A percentile compares a stretch with the other conserved stretches of the same genome.
phyloP scores from a whole-genome alignment of 2,113 vertebrate genomes.

The Alouatta palliata region DNA sequence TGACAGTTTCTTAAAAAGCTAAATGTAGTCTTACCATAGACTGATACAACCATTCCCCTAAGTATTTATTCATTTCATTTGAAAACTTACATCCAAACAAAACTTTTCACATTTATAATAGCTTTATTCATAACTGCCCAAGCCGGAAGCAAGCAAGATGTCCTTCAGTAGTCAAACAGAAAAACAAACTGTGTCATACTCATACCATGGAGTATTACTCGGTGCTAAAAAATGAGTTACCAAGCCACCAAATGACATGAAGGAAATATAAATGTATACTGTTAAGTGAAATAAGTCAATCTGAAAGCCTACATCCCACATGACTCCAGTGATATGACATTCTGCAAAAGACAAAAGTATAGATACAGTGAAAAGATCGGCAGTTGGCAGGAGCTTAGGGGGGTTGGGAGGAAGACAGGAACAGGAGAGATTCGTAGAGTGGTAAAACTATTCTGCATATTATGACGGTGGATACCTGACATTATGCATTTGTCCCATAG shows the following conservation, averaged over 20 bases:
- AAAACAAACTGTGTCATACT: not conserved
- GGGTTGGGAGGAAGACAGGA: not conserved
- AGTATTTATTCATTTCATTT: not conserved
- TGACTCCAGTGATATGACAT: not conserved
- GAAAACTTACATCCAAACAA: not conserved
- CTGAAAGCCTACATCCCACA: not conserved
- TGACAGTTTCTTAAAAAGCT: not conserved
- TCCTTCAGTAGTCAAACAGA: not conserved
- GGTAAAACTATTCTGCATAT: not conserved
- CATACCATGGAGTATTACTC: not conserved
- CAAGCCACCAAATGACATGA: not conserved
- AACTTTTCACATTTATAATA: not conserved
- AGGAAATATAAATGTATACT: not conserved
- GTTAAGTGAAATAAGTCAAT: not conserved
- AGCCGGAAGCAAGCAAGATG: not conserved
- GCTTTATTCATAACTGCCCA: not conserved
- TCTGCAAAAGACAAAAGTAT: not conserved
- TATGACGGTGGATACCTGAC: not conserved
- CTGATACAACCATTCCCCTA: not conserved
- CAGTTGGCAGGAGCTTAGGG: not conserved
- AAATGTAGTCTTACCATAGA: not conserved
- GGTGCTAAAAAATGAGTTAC: not conserved
- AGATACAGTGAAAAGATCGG: not conserved
- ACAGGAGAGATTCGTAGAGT: not conserved
- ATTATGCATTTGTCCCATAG: not conserved